phyloP scores from a whole-genome alignment of 1,140 invertebrate species.

The Eueides isabella region DNA sequence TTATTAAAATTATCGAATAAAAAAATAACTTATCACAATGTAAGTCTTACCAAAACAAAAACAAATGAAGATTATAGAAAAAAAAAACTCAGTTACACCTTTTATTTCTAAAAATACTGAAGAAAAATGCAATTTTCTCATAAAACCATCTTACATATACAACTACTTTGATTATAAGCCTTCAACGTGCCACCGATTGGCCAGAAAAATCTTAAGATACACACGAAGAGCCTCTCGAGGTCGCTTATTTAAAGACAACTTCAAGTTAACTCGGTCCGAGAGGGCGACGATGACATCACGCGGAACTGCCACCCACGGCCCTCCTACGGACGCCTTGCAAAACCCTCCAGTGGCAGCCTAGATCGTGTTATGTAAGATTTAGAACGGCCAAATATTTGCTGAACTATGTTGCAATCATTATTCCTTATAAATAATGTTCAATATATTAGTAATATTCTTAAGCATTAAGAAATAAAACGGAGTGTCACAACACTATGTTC shows the following conservation, averaged over 20 bases:
- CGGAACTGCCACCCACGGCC: constrained; percentile 68
- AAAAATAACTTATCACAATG: no score
- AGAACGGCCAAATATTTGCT: constrained; percentile 9
- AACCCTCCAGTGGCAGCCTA: constrained; percentile 46
- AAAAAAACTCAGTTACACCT: no score
- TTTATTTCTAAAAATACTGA: no score
- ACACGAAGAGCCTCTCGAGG: neutral
- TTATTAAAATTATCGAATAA: no score
- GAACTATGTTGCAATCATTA: neutral
- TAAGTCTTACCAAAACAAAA: no score
- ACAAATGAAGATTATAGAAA: no score
- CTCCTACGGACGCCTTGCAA: constrained; percentile 67
- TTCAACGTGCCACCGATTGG: neutral
- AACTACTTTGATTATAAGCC: neutral
- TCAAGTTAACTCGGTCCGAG: constrained; percentile 31
- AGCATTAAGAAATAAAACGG: neutral
- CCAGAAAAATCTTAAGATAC: neutral
- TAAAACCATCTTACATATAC: no score
- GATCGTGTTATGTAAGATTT: constrained; percentile 26
- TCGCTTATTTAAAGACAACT: constrained; percentile 26
- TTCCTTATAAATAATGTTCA: neutral
- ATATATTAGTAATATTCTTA: neutral
- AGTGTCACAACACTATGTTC: neutral
- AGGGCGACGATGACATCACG: constrained; percentile 67
- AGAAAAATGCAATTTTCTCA: no score